Conservation (phyloP, 2,888 invertebrate species). For the Allolobophora icterica region DNA sequence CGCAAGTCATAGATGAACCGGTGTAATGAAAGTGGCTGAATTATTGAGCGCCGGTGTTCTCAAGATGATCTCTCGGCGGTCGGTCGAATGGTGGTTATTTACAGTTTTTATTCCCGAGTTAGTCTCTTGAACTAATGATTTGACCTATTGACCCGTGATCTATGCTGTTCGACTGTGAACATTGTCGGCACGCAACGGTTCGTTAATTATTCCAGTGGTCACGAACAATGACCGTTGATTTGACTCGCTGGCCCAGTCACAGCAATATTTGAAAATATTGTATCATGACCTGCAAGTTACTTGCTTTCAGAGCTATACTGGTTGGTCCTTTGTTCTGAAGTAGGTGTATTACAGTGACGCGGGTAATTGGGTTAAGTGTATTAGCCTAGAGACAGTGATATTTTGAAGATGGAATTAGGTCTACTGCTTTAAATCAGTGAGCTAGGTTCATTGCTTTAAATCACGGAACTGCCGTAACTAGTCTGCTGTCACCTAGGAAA, state of each 20-base stretch:
- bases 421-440: background rate
- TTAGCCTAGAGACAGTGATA: background rate
- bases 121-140: conserved; percentile 17
- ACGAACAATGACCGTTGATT: background rate
- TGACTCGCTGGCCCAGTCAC: background rate
- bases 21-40: background rate
- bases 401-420: no score
- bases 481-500: background rate
- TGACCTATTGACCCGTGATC: background rate
- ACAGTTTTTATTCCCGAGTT: background rate
- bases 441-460: background rate
- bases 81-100: background rate
- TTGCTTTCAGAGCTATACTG: background rate
- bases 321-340: background rate
- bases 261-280: background rate
- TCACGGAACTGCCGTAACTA: background rate
- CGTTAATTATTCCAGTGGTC: background rate
- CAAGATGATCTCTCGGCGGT: background rate
- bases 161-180: background rate
- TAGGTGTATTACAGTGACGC: background rate
- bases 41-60: background rate
- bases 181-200: background rate
- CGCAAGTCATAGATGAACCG: background rate
- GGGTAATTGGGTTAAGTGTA: no score
- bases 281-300: background rate